A percentile compares a stretch with the other conserved stretches of the same genome.
Conservation (phyloP, 2,113 vertebrate species). For the Micronycteris hirsuta region DNA sequence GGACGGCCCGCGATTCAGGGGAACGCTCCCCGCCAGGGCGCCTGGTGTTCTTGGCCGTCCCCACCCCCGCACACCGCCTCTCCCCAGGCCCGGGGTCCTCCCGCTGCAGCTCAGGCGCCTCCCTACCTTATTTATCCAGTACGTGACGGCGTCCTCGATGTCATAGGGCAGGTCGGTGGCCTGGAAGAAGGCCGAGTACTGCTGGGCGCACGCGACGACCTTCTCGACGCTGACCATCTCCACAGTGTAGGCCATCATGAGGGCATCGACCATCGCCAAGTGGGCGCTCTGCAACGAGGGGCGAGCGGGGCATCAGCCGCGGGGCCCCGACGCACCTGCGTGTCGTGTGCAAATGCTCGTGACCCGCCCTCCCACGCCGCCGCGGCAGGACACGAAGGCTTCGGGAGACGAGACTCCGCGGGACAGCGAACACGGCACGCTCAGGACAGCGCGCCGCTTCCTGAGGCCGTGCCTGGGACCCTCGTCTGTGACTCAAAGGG, state of each 20-base stretch:
- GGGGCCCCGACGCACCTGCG: too few species aligned
- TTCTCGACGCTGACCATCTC: conserved; percentile 94
- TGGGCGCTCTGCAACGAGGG: conserved; percentile 88
- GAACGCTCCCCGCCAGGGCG: too few species aligned
- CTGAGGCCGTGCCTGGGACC: background rate
- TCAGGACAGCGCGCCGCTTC: too few species aligned
- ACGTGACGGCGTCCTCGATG: conserved; percentile 93
- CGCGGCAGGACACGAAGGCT: too few species aligned
- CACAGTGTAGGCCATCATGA: conserved; percentile 97
- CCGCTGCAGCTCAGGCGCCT: too few species aligned
- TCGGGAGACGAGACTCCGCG: too few species aligned
- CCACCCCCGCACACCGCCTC: too few species aligned
- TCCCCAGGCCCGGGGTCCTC: too few species aligned
- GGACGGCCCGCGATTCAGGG: too few species aligned
- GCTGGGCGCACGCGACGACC: conserved; percentile 88
- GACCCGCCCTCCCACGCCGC: rapidly evolving
- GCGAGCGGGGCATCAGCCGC: background rate
- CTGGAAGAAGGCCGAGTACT: conserved; percentile 88
- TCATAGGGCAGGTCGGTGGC: conserved; percentile 92
- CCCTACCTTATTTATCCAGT: conserved; percentile 97
- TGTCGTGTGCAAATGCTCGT: too few species aligned
- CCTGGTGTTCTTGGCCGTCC: too few species aligned
- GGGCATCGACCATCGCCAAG: conserved; percentile 94
- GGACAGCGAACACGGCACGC: too few species aligned
- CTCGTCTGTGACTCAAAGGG: background rate